Evolutionary conservation across 2,888 invertebrate genomes (phyloP).

Genomic region (Andrena minutula): DNA sequence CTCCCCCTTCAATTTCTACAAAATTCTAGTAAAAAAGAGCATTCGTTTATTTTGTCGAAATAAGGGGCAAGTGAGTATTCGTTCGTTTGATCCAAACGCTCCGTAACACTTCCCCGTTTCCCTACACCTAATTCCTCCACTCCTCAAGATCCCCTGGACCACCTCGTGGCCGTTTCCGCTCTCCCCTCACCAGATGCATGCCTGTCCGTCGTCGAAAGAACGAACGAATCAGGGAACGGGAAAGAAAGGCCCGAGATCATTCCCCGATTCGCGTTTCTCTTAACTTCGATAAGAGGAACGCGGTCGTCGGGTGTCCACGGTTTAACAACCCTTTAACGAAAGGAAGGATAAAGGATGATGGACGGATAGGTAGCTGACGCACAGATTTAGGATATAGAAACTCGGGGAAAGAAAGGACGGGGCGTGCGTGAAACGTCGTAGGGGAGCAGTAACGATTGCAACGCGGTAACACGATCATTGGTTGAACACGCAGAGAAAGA

Average conservation of each 20-base stretch:
- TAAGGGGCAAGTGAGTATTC: not conserved
- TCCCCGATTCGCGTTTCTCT: not conserved
- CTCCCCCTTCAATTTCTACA: no score
- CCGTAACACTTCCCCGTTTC: no score
- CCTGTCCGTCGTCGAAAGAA: not conserved
- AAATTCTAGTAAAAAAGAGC: no score
- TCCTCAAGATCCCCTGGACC: not conserved
- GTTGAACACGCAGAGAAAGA: constrained; percentile 90
- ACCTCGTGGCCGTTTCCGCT: not conserved
- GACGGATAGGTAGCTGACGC: not conserved
- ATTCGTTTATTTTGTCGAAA: no score
- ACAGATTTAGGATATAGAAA: no score
- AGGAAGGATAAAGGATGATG: not conserved
- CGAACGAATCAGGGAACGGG: not conserved
- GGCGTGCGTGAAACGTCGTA: constrained; percentile 18
- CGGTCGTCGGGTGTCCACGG: not conserved
- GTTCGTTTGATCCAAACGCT: no score
- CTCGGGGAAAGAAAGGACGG: not conserved
- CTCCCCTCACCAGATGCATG: constrained; percentile 32
- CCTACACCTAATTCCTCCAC: not conserved
- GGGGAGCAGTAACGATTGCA: constrained; percentile 13
- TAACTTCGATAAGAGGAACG: constrained; percentile 3
- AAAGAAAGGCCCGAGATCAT: not conserved
- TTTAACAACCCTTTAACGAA: no score
- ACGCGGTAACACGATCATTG: constrained; percentile 60